Evolutionary conservation across 2,113 vertebrate genomes (phyloP).

Genomic region (Engystomops pustulosus): DNA sequence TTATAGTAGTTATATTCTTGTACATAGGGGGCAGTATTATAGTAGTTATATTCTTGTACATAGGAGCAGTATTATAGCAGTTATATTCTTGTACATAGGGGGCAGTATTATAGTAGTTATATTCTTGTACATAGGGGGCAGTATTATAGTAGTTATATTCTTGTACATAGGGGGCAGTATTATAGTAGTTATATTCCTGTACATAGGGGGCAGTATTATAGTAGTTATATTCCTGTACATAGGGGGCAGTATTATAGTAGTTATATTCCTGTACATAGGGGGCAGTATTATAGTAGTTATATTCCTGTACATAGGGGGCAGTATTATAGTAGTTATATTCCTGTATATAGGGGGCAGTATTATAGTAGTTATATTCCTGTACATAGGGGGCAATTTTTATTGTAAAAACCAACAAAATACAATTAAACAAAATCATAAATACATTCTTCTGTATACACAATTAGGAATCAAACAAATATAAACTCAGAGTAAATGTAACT

Average conservation of each 20-base stretch:
- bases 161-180: background rate
- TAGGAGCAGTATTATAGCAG: background rate
- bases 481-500: too few species aligned
- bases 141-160: conserved; percentile 17
- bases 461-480: too few species aligned
- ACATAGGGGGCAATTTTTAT: background rate
- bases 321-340: conserved; percentile 17
- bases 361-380: conserved; percentile 17
- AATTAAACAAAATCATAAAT: too few species aligned
- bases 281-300: background rate
- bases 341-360: background rate
- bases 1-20: background rate
- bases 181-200: conserved; percentile 25
- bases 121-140: background rate
- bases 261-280: conserved; percentile 1
- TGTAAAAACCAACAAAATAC: too few species aligned
- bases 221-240: conserved; percentile 2
- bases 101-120: background rate
- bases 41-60: background rate
- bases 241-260: background rate
- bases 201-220: background rate
- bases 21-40: background rate
- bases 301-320: background rate
- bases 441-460: too few species aligned
- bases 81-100: conserved; percentile 4